Percentiles rank a stretch among this genome's conserved stretches.
These are phyloP conservation scores for Gopherus evgoodei DNA, from an alignment of 2,113 vertebrate species.

Conservation along the genomic window DNA sequence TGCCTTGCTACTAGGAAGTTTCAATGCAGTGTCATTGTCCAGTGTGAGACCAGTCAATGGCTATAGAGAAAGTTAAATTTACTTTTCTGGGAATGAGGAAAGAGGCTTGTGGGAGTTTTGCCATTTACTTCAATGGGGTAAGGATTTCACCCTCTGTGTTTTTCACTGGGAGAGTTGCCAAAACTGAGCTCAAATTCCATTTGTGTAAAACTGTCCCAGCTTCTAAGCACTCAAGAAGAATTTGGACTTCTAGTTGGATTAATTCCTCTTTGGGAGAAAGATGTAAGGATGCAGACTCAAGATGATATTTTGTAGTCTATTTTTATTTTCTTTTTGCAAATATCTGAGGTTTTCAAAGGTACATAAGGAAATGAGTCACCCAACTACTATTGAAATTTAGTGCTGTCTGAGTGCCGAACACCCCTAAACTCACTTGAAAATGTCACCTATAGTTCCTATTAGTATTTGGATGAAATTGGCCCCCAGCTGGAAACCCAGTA, in stretches of 20 bases:
- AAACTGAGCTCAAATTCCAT: neutral
- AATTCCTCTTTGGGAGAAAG: neutral
- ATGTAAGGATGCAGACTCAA: neutral
- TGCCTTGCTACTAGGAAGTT: neutral
- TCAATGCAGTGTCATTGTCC: neutral
- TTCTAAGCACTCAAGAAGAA: neutral
- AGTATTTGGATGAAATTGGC: neutral
- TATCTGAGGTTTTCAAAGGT: neutral
- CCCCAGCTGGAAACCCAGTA: neutral
- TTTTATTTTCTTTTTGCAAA: neutral
- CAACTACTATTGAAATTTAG: neutral
- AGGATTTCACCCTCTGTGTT: neutral
- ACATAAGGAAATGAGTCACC: neutral
- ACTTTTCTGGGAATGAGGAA: neutral
- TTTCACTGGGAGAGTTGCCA: neutral
- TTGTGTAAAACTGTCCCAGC: neutral
- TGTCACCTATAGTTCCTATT: neutral
- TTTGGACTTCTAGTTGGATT: neutral
- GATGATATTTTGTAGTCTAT: neutral
- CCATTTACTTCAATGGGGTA: neutral
- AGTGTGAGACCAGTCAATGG: neutral
- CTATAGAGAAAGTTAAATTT: neutral
- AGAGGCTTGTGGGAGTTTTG: neutral
- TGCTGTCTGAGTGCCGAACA: neutral
- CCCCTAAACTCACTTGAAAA: neutral